Evolutionary conservation across 2,113 vertebrate species (phyloP), one percentile per base, ranked within the genome.

Genomic region (Leuciscus idus): DNA sequence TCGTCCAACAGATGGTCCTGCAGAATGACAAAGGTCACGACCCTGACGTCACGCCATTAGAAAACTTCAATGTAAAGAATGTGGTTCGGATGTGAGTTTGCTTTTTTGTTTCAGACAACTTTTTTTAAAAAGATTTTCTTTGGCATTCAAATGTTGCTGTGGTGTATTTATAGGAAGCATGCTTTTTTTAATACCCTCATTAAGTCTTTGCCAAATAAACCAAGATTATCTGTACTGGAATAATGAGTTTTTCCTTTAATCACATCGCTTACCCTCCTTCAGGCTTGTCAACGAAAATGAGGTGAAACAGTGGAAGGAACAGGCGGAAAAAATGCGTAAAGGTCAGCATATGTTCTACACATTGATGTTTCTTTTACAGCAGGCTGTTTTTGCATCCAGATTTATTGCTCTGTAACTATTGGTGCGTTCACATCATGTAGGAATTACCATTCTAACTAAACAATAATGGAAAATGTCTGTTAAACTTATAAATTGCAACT

Each of bases 271-370:
- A n/a, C 19, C 48, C 82, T 28, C 86, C 75, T 89, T 64, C 86
- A 99, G 98, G 98, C 93, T 99, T 91, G 98, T 99, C 86, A 99
- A 99, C 91, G 98, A 99, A 94, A 99, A 99, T 86, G 98, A 99
- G 95, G 98, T 99, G 70, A 99, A 99, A 81, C 97, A 98, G 90
- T 99, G 98, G 98, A 99, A 99, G 94, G 98, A 99, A 79, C 98
- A 99, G 94, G 98, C 98, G 12, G 98, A 99, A 92, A 99, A 98
- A 93, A 99, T 99, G 98, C 94, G 98, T 88, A 99, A 99, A 98
- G 98, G 98, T 95, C 79, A 13, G 92, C 84, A 64, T 9, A 50
- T 74, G 33, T 43, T 61, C 28, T 62, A 36, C 77, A 80, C 52
- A 46, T n/a, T 57, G 19, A 30, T 36, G 21, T 39, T 62, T 82